Base-by-base conservation (phyloP, 2,888 invertebrate genomes). In the Coecobrya sp. region DNA sequence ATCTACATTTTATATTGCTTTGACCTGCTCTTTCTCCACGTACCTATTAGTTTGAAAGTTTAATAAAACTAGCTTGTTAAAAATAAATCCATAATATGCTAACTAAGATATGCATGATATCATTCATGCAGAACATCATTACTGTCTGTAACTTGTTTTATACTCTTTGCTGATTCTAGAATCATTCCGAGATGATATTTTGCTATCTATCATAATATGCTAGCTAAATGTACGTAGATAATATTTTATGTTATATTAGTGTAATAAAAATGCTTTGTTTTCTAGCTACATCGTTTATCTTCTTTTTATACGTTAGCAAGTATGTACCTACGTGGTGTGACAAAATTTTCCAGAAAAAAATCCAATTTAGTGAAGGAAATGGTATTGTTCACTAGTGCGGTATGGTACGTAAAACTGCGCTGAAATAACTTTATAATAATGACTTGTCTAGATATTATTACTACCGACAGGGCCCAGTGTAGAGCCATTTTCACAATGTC, bases 321-420 rank as follows among this genome's bases (percentile, higher is more conserved):
- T 1, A 49, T 13, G 49, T 3, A 49, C n/a, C 3, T 55, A 55
- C 13, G 22, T 13, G 59, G 36, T 36, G 36, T 2, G 36, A 36
- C 36, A 36, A 7, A 36, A 4, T 19, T 59, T 59, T 19, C 59
- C 59, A 19, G 5, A 19, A 22, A 59, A 59, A 2, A 59, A 59
- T 59, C 22, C 59, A 59, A 36, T 59, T 19, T 59, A 59, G 19
- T n/a, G 13, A 59, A 59, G 59, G 59, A 59, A 59, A 59, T 59
- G 59, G 7, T 8, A 19, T 22, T 59, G 59, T 59, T 68, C n/a
- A 16, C 36, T 7, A 7, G 36, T 36, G 36, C 36, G 2, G 36
- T 36, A 36, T 36, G 2, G 3, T 36, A 36, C 36, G 2, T 36
- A 7, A 2, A 36, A 7, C 36, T 36, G n/a, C n/a, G n/a, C 36